Percentiles rank a stretch among this genome's conserved stretches.
These are phyloP conservation scores for Molanna angustata DNA, from an alignment of 2,888 invertebrate species.

Conservation along the genomic window DNA sequence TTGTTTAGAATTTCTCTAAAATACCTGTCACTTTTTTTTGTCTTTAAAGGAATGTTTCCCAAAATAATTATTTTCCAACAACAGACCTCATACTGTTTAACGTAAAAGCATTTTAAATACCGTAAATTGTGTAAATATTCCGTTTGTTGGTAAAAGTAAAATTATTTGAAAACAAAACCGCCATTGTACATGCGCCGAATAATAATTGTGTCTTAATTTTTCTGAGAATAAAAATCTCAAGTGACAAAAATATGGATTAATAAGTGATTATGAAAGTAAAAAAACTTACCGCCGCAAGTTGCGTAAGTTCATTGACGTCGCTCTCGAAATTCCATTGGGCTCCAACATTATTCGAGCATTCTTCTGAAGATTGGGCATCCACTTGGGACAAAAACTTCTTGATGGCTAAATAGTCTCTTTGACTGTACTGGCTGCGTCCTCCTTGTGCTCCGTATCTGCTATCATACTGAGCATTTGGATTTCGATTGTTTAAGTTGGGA, in stretches of 20 bases:
- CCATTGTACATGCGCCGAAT: too few species aligned
- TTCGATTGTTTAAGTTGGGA: conserved; percentile 43
- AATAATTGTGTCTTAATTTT: too few species aligned
- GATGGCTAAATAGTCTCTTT: conserved; percentile 39
- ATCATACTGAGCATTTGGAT: conserved; percentile 39
- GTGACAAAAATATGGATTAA: too few species aligned
- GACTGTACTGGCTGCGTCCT: conserved; percentile 38
- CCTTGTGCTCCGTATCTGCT: conserved; percentile 28
- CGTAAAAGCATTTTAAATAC: too few species aligned
- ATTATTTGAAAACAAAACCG: background rate
- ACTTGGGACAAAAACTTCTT: conserved; percentile 64
- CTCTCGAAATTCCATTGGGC: conserved; percentile 90
- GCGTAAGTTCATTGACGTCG: conserved; percentile 78
- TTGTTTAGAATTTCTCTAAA: too few species aligned
- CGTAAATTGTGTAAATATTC: too few species aligned
- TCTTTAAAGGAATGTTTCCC: too few species aligned
- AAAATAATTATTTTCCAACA: too few species aligned
- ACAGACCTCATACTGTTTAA: too few species aligned
- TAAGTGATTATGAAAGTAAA: background rate
- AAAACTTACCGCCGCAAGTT: conserved; percentile 76
- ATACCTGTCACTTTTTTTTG: too few species aligned
- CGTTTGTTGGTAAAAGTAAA: too few species aligned
- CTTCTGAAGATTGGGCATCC: conserved; percentile 73
- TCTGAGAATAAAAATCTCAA: too few species aligned
- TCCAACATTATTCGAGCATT: conserved; percentile 82